Percentiles rank a stretch among this genome's conserved stretches.
Evolutionary conservation across 2,797 vertebrate species (phyloP).

Genomic region (Hylomyscus alleni): DNA sequence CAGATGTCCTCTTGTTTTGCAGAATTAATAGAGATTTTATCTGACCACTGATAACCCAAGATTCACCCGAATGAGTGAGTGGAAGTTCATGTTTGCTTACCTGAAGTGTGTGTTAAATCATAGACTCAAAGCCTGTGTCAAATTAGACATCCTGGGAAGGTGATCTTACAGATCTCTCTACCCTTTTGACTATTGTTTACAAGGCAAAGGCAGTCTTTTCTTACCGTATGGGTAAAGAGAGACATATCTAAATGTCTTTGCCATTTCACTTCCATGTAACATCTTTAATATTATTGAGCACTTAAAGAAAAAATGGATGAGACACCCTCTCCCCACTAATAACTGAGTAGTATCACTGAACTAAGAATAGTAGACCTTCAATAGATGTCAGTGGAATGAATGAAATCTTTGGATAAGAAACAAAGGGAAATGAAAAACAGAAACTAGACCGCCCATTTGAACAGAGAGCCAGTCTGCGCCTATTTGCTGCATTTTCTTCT

Average conservation of each 20-base stretch:
- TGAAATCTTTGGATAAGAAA: not conserved
- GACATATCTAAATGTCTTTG: not conserved
- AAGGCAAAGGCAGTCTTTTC: constrained; percentile 28
- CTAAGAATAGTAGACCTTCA: not conserved
- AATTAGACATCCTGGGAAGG: not conserved
- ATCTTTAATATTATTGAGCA: constrained; percentile 16
- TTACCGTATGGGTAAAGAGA: constrained; percentile 28
- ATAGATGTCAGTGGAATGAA: not conserved
- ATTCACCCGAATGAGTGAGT: constrained; percentile 41
- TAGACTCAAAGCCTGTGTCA: constrained; percentile 31
- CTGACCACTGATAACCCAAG: constrained; percentile 18
- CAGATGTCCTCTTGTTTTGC: constrained; percentile 54
- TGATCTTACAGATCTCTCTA: not conserved
- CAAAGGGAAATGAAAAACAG: not conserved
- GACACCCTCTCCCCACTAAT: not conserved
- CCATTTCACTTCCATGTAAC: constrained; percentile 8
- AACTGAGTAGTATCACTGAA: not conserved
- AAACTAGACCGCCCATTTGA: not conserved
- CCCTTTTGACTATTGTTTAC: constrained; percentile 4
- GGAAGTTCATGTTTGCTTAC: constrained; percentile 17
- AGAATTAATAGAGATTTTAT: constrained; percentile 67
- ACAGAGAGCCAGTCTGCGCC: not conserved
- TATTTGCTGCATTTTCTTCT: not conserved
- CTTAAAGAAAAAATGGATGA: not conserved
- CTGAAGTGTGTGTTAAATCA: constrained; percentile 20